Percentiles rank a stretch among this genome's conserved stretches.
These are phyloP conservation scores for Molorchus minor DNA, from an alignment of 2,888 invertebrate genomes.

Conservation along the genomic window DNA sequence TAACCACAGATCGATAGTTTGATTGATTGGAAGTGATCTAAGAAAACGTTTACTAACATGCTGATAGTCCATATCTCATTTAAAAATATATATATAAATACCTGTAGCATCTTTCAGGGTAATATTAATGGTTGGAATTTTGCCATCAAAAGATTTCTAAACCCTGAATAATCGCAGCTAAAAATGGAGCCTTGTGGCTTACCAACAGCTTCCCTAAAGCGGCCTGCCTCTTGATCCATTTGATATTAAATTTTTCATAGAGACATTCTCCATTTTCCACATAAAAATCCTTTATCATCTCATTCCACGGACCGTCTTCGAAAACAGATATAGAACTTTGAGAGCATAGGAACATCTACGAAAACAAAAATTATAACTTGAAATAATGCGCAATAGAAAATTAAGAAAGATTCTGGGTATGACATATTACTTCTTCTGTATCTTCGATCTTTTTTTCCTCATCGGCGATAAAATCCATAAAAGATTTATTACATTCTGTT, in stretches of 20 bases:
- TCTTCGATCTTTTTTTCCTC: constrained; percentile 4
- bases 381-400: too few relatives aligned
- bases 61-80: not conserved
- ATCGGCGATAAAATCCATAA: constrained; percentile 25
- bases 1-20: too few relatives aligned
- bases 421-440: constrained; percentile 12
- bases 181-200: constrained; percentile 55
- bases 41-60: not conserved
- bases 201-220: constrained; percentile 43
- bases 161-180: constrained; percentile 53
- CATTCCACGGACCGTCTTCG: constrained; percentile 48
- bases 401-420: too few relatives aligned
- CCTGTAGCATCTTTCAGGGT: constrained; percentile 54
- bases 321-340: constrained; percentile 48
- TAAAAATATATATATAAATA: constrained; percentile 23
- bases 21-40: too few relatives aligned
- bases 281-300: constrained; percentile 48
- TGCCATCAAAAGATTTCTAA: constrained; percentile 46
- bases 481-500: constrained; percentile 24
- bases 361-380: too few relatives aligned
- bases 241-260: constrained; percentile 52
- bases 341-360: constrained; percentile 44
- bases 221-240: constrained; percentile 53
- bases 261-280: constrained; percentile 25
- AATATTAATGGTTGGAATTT: constrained; percentile 47